Evolutionary conservation across 2,797 vertebrate species (phyloP).

Genomic region (Cuniculus paca): DNA sequence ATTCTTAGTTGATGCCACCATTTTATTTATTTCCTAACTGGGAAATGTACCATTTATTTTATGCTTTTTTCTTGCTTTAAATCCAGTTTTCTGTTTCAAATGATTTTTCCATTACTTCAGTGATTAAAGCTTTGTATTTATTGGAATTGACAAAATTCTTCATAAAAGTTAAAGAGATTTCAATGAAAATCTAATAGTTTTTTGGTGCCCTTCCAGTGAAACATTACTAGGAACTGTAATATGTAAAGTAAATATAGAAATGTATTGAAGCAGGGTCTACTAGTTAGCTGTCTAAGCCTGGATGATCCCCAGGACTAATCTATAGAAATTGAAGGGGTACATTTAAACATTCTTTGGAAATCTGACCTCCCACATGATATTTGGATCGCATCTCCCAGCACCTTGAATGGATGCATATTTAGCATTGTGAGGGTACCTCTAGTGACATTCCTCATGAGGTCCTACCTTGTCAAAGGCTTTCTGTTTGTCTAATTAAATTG

Average conservation of each 20-base stretch:
- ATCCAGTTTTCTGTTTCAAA: conserved; percentile 58
- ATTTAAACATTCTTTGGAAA: not conserved
- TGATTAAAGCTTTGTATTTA: conserved; percentile 37
- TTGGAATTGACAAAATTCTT: not conserved
- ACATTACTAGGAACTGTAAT: not conserved
- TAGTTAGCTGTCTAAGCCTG: not conserved
- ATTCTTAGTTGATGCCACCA: not conserved
- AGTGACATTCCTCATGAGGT: not conserved
- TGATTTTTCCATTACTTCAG: not conserved
- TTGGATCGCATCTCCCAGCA: not conserved
- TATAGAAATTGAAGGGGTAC: not conserved
- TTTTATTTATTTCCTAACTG: conserved; percentile 56
- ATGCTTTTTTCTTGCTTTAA: conserved; percentile 41
- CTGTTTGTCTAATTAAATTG: conserved; percentile 67
- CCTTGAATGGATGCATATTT: not conserved
- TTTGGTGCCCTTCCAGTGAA: not conserved
- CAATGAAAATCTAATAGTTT: not conserved
- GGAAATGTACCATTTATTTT: conserved; percentile 19
- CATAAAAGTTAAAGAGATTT: conserved; percentile 27
- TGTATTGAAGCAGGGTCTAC: not conserved
- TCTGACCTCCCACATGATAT: not conserved
- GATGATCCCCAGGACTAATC: not conserved
- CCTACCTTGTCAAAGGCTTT: conserved; percentile 47
- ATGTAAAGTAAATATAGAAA: not conserved
- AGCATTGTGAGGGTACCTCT: not conserved